phyloP scores from a whole-genome alignment of 2,888 invertebrate species.

The Lapara coniferarum region DNA sequence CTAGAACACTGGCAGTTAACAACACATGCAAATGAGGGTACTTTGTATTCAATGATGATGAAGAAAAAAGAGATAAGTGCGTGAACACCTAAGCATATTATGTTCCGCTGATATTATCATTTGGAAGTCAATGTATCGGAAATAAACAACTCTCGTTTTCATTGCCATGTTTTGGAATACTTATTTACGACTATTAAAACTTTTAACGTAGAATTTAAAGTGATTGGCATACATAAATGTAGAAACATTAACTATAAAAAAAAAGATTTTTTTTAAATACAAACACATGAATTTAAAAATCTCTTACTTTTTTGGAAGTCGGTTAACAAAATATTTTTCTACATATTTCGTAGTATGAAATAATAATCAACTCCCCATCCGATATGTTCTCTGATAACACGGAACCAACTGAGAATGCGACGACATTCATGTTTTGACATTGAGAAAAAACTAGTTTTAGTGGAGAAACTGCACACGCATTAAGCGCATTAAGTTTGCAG shows the following conservation, averaged over 20 bases:
- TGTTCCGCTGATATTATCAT: neutral
- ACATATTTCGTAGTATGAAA: neutral
- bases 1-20: conserved; percentile 14
- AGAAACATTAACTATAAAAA: too few species aligned
- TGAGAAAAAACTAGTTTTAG: conserved; percentile 19
- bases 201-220: too few species aligned
- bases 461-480: conserved; percentile 19
- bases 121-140: neutral
- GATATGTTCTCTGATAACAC: neutral
- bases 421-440: conserved; percentile 18
- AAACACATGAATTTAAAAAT: too few species aligned
- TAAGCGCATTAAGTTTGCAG: neutral
- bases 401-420: neutral
- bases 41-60: neutral
- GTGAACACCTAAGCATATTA: neutral
- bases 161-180: neutral
- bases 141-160: neutral
- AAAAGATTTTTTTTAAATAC: too few species aligned
- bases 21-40: conserved; percentile 22
- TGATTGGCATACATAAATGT: too few species aligned
- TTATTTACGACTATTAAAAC: too few species aligned
- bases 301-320: too few species aligned
- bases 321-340: too few species aligned
- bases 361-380: neutral
- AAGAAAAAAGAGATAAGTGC: neutral